phyloP scores from a whole-genome alignment of 1,140 invertebrate species.

The Ptiloglossa arizonensis region DNA sequence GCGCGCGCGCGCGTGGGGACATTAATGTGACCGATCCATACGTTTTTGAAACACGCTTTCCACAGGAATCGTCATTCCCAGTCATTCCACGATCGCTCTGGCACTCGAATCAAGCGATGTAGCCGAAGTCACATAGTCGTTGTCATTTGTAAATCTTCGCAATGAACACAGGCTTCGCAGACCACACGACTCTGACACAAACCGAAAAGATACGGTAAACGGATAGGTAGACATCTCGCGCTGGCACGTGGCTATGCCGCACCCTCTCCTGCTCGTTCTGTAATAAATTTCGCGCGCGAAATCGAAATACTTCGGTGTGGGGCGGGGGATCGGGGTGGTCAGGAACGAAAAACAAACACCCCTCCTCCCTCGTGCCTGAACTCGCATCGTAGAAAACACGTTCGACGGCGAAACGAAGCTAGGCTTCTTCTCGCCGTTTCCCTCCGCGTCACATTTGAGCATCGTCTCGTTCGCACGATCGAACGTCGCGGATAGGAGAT shows the following conservation, averaged over 20 bases:
- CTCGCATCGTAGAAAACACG: too few species aligned
- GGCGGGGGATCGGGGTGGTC: too few species aligned
- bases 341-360: background rate
- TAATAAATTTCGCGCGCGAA: background rate
- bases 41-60: slow-evolving; percentile 48
- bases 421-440: too few species aligned
- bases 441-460: background rate
- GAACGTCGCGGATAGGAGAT: too few species aligned
- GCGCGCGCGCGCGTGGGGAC: background rate
- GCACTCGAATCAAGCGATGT: slow-evolving; percentile 62
- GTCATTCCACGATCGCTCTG: slow-evolving; percentile 65
- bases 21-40: slow-evolving; percentile 62
- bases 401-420: slow-evolving; percentile 15
- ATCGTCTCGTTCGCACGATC: background rate
- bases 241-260: slow-evolving; percentile 41
- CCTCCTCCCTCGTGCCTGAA: too few species aligned
- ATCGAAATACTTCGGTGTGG: too few species aligned
- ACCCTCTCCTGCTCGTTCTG: slow-evolving; percentile 59
- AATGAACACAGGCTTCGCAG: slow-evolving; percentile 62
- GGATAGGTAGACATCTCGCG: slow-evolving; percentile 20
- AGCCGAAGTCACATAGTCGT: slow-evolving; percentile 66
- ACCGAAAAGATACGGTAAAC: slow-evolving; percentile 39
- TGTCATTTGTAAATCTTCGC: slow-evolving; percentile 61
- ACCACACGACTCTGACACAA: slow-evolving; percentile 60
- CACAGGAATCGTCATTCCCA: slow-evolving; percentile 49